Conservation (phyloP, 1,140 invertebrate species). For the Saccostrea glomerata region DNA sequence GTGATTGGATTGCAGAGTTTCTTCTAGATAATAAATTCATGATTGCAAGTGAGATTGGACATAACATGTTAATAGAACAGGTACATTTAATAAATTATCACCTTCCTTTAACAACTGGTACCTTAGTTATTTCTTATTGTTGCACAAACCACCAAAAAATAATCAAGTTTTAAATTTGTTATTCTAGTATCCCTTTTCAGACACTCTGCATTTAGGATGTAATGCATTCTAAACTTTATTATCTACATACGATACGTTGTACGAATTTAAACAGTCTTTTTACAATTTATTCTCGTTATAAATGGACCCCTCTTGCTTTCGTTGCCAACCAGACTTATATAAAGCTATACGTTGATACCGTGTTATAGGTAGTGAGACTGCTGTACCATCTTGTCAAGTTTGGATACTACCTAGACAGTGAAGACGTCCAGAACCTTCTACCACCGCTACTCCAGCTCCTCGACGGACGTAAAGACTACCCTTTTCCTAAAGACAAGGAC, state of each 20-base stretch:
- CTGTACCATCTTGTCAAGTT: slow-evolving; percentile 78
- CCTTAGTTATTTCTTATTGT: no score
- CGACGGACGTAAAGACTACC: slow-evolving; percentile 77
- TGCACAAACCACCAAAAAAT: no score
- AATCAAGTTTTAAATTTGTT: no score
- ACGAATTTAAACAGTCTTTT: no score
- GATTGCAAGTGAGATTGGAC: slow-evolving; percentile 75
- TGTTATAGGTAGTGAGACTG: slow-evolving; percentile 73
- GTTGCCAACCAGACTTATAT: no score
- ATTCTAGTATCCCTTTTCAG: no score
- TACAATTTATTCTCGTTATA: no score
- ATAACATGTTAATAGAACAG: slow-evolving; percentile 78
- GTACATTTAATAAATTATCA: slow-evolving; percentile 52
- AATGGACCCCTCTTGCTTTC: no score
- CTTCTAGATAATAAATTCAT: slow-evolving; percentile 76
- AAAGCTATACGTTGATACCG: neutral
- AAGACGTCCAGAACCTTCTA: slow-evolving; percentile 75
- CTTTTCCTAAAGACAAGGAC: slow-evolving; percentile 73
- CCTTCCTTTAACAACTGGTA: no score
- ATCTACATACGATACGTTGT: no score
- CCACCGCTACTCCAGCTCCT: slow-evolving; percentile 75
- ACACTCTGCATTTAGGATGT: no score
- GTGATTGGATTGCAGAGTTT: slow-evolving; percentile 79
- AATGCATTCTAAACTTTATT: no score
- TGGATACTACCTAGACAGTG: slow-evolving; percentile 77